phyloP scores from a whole-genome alignment of 1,140 invertebrate genomes.

The Drosophila equinoxialis region DNA sequence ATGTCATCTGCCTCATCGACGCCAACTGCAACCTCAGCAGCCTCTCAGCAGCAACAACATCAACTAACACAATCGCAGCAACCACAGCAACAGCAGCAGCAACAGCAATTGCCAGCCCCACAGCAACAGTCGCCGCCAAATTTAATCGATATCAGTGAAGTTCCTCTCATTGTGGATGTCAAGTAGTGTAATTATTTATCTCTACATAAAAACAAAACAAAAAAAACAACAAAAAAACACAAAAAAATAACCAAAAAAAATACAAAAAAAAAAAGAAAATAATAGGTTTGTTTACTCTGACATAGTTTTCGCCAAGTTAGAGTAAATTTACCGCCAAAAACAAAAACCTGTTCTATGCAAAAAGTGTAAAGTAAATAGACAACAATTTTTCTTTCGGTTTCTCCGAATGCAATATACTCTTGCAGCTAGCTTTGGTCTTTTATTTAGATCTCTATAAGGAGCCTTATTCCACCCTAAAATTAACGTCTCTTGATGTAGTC shows the following conservation, averaged over 20 bases:
- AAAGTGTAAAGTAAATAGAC: slow-evolving; percentile 17
- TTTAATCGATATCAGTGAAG: slow-evolving; percentile 83
- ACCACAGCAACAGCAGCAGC: slow-evolving; percentile 32
- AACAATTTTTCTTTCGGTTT: not conserved
- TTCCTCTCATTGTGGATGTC: slow-evolving; percentile 83
- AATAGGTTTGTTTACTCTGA: slow-evolving; percentile 9
- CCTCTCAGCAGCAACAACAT: slow-evolving; percentile 31
- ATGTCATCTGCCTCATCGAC: slow-evolving; percentile 74
- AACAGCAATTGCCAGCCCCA: slow-evolving; percentile 30
- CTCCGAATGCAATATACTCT: not conserved
- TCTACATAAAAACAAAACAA: slow-evolving; percentile 62
- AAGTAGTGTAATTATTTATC: slow-evolving; percentile 82
- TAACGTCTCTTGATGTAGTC: not conserved
- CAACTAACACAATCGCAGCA: slow-evolving; percentile 39
- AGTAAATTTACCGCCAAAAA: slow-evolving; percentile 22
- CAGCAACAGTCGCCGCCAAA: slow-evolving; percentile 79
- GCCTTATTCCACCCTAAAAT: no score
- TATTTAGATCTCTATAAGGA: no score
- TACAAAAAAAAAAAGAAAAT: slow-evolving; percentile 26
- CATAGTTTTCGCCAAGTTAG: slow-evolving; percentile 7
- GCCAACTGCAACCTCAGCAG: slow-evolving; percentile 51
- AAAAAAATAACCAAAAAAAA: slow-evolving; percentile 32
- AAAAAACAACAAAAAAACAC: slow-evolving; percentile 50
- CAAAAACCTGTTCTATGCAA: slow-evolving; percentile 19
- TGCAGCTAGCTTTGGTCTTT: not conserved